Base-by-base conservation (phyloP, 1,140 invertebrate genomes). In the Homalodisca vitripennis region DNA sequence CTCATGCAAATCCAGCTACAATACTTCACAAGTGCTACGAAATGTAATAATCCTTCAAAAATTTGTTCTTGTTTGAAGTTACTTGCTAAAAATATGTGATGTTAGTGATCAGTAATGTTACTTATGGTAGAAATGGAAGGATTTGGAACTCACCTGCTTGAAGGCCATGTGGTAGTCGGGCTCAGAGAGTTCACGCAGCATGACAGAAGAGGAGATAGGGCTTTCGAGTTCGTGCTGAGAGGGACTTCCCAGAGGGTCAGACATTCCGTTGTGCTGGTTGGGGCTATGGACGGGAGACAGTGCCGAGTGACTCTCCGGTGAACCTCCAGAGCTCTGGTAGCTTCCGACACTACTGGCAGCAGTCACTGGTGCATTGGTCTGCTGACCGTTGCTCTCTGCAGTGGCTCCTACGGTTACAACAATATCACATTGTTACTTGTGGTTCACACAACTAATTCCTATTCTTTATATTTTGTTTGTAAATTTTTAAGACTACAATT, bases 91-190 rank as follows among this genome's bases (percentile, higher is more conserved):
- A n/a, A n/a, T n/a, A n/a, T n/a, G n/a, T n/a, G n/a, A n/a, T n/a
- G n/a, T n/a, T n/a, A n/a, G n/a, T n/a, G n/a, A n/a, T n/a, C n/a
- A n/a, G n/a, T n/a, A n/a, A n/a, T n/a, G n/a, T n/a, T n/a, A n/a
- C n/a, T n/a, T n/a, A n/a, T n/a, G n/a, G n/a, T n/a, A n/a, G n/a
- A n/a, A n/a, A n/a, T n/a, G n/a, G n/a, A n/a, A n/a, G n/a, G n/a
- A n/a, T n/a, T n/a, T n/a, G n/a, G n/a, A n/a, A 60, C 32, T 68
- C 27, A 63, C 76, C 62, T 77, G 73, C 47, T 77, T 77, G 70
- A 77, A 77, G 17, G 68, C 72, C 51, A 75, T 74, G 26, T 67
- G 47, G 66, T 66, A 73, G 13, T 66, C 63, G 14, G 20, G 53
- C 30, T 70, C 30, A 30, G 67, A 46, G 46, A 72, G 27, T n/a